Base-by-base conservation (phyloP, 2,888 invertebrate genomes). In the Sinotaia quadrata region DNA sequence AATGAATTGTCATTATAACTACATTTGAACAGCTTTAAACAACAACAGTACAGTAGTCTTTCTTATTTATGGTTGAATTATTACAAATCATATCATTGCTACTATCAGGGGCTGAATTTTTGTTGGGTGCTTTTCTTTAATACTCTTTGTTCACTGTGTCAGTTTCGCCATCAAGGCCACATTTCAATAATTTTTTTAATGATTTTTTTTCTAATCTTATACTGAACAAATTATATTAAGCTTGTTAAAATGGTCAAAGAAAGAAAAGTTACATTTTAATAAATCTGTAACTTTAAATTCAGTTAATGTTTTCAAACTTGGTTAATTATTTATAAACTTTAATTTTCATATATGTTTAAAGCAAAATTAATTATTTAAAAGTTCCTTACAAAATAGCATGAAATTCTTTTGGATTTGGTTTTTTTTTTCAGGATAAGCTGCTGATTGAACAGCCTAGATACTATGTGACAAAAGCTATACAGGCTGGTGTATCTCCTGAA, bases 401-500 rank as follows among this genome's bases (percentile, higher is more conserved):
- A 24, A 1, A n/a, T 12, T 7, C 7, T 18, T 8, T 3, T 47
- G 47, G 18, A 8, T 21, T 47, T 5, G 47, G 24, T 7, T 7
- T n/a, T 47, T 47, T 21, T 24, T 21, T 47, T 24, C 8, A 47
- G 18, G 1, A 47, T 47, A 24, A 8, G 18, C 18, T 47, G 47
- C 21, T 15, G 7, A 47, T 8, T n/a, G n/a, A n/a, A n/a, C n/a
- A n/a, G n/a, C n/a, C n/a, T 41, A 12, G 41, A 41, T 41, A 41
- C 18, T 41, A 41, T 41, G 15, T 41, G 41, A 41, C 18, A 41
- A 71, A 75, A 69, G 77, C 79, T 27, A 49, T 80, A 37, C 65
- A 69, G 49, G 54, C 72, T 51, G 81, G 81, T 4, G 75, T 77
- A 21, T 75, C 73, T 34, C 75, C 76, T 61, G 78, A 80, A 56